A percentile compares a stretch with the other conserved stretches of the same genome.
phyloP scores from a whole-genome alignment of 2,113 vertebrate genomes.

The Poeciliopsis occidentalis region DNA sequence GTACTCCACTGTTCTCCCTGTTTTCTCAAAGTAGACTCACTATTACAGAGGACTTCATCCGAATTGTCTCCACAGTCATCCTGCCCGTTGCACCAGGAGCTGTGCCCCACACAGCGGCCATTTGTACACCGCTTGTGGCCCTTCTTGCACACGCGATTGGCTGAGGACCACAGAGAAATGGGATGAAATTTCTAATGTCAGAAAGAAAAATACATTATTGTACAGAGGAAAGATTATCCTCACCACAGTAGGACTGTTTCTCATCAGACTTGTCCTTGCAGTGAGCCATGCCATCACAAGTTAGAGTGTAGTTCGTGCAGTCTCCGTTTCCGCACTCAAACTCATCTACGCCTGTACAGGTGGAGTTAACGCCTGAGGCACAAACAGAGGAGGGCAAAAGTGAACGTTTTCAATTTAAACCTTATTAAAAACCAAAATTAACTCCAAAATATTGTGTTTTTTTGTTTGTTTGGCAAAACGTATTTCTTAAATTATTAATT shows the following conservation, averaged over 20 bases:
- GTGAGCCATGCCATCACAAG: conserved; percentile 89
- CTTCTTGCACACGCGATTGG: conserved; percentile 91
- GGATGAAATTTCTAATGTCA: conserved; percentile 29
- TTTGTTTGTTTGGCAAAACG: no score
- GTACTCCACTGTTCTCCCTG: neutral
- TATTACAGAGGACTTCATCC: conserved; percentile 93
- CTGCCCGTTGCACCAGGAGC: conserved; percentile 89
- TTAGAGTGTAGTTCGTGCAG: conserved; percentile 92
- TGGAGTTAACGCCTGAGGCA: conserved; percentile 86
- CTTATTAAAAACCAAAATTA: no score
- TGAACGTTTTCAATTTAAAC: neutral
- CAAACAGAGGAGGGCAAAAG: conserved; percentile 21
- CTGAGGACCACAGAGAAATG: conserved; percentile 67
- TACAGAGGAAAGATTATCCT: conserved; percentile 11
- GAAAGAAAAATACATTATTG: neutral
- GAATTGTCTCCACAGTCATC: conserved; percentile 95
- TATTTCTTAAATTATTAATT: neutral
- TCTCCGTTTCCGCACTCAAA: conserved; percentile 97
- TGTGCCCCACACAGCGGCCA: conserved; percentile 86
- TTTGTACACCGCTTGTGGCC: conserved; percentile 92
- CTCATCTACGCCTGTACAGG: conserved; percentile 87
- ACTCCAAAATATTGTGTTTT: no score
- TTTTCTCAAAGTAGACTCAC: conserved; percentile 76
- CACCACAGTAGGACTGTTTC: conserved; percentile 97
- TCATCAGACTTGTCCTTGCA: conserved; percentile 99